phyloP scores from a whole-genome alignment of 1,140 invertebrate genomes.

The Microplitis demolitor region DNA sequence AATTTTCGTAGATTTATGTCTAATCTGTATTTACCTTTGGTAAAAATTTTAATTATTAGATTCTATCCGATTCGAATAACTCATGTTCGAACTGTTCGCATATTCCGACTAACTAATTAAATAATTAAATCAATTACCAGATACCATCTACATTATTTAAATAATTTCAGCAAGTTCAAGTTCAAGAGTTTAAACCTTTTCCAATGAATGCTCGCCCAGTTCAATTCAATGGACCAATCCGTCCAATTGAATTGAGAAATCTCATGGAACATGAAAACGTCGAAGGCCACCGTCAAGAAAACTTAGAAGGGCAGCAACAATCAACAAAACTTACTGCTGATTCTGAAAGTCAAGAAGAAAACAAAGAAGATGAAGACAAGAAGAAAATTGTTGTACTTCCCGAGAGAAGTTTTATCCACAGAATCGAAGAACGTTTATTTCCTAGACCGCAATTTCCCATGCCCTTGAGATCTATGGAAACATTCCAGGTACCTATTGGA shows the following conservation, averaged over 20 bases:
- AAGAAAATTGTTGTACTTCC: constrained; percentile 50
- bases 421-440: constrained; percentile 52
- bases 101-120: too few relatives aligned
- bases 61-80: too few relatives aligned
- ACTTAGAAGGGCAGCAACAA: constrained; percentile 41
- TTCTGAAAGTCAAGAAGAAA: constrained; percentile 46
- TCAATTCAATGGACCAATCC: constrained; percentile 48
- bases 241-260: constrained; percentile 53
- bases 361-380: constrained; percentile 31
- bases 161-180: constrained; percentile 30
- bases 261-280: constrained; percentile 54
- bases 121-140: too few relatives aligned
- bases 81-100: too few relatives aligned
- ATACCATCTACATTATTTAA: not conserved
- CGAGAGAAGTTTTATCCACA: constrained; percentile 52
- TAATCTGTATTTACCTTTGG: not conserved
- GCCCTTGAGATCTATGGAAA: constrained; percentile 47
- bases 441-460: constrained; percentile 46
- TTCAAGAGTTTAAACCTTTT: constrained; percentile 53
- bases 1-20: too few relatives aligned
- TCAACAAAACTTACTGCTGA: constrained; percentile 47
- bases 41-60: too few relatives aligned
- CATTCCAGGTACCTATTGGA: constrained; percentile 50
- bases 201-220: constrained; percentile 48
- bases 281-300: constrained; percentile 44